Evolutionary conservation across 1,140 invertebrate species (phyloP), one percentile per base, ranked within the genome.

Genomic region (Sesamia nonagrioides): DNA sequence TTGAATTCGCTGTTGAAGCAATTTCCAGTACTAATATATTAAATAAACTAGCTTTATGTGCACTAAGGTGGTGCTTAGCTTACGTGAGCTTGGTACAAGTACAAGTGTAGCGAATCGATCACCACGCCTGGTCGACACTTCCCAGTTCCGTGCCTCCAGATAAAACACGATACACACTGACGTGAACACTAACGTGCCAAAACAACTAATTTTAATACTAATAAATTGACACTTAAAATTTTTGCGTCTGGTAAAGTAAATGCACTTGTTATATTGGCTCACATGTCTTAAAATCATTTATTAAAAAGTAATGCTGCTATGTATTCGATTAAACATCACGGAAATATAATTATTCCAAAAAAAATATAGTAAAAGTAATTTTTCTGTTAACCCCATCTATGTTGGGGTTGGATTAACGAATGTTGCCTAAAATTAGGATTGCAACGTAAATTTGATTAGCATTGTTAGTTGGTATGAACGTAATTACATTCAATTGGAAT

Each of bases 101-200:
- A 11, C 9, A 58, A 56, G 60, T 40, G 60, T 63, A 8, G 37
- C 61, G 21, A 66, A 66, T 66, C 61, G 61, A 66, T 66, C 61
- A 13, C 61, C 61, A 42, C 61, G 61, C 18, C 35, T 40, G 37
- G 37, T 66, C 37, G 61, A 66, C 33, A 42, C 61, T 63, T 63
- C 60, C 60, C 17, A 42, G 37, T 66, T 66, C 61, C 37, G 61
- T 4, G 37, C 37, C 61, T 21, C 17, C 37, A 66, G n/a, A 18
- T 42, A 8, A 8, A 42, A 11, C n/a, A 17, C 8, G 35, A 63
- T 13, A 63, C 17, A 42, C 9, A 37, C 35, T 6, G 17, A 3
- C 18, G n/a, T 8, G 6, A 9, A 21, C n/a, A 21, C 11, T 18
- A 8, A 37, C 37, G 9, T 37, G 37, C n/a, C 15, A 18, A 17